phyloP scores from a whole-genome alignment of 2,797 vertebrate genomes.

The Pampus argenteus region DNA sequence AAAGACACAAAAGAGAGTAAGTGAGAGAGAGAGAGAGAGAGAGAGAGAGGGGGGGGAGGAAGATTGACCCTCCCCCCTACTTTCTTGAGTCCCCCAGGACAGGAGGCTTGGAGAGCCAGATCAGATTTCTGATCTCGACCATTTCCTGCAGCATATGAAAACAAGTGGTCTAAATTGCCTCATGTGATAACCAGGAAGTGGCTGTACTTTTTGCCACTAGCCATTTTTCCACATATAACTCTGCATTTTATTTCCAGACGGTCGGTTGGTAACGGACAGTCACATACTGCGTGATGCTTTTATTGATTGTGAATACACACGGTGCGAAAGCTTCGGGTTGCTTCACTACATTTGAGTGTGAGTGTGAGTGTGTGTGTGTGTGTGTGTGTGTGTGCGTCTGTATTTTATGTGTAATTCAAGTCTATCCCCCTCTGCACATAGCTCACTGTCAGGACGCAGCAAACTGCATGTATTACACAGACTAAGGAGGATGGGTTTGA shows the following conservation, averaged over 20 bases:
- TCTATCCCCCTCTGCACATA: slow-evolving; percentile 72
- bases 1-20: slow-evolving; percentile 59
- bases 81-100: slow-evolving; percentile 81
- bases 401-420: slow-evolving; percentile 75
- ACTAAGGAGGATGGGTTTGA: slow-evolving; percentile 88
- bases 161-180: slow-evolving; percentile 81
- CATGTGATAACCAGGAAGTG: slow-evolving; percentile 80
- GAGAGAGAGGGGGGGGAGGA: slow-evolving; percentile 34
- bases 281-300: slow-evolving; percentile 34
- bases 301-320: slow-evolving; percentile 63
- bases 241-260: slow-evolving; percentile 36
- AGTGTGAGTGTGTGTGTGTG: slow-evolving; percentile 20
- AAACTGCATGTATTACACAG: slow-evolving; percentile 83
- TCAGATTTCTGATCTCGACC: slow-evolving; percentile 82
- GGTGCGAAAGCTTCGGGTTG: slow-evolving; percentile 35
- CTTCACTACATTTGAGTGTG: slow-evolving; percentile 53
- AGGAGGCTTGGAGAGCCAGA: slow-evolving; percentile 78
- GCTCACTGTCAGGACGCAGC: slow-evolving; percentile 83
- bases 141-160: slow-evolving; percentile 83
- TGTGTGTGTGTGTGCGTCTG: slow-evolving; percentile 34
- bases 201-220: slow-evolving; percentile 57
- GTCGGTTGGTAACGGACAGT: slow-evolving; percentile 35
- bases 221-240: slow-evolving; percentile 50
- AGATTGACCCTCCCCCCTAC: slow-evolving; percentile 70
- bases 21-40: too few relatives aligned